These are phyloP conservation scores for Strigops habroptila DNA, from an alignment of 2,113 vertebrate species.

Conservation along the genomic window DNA sequence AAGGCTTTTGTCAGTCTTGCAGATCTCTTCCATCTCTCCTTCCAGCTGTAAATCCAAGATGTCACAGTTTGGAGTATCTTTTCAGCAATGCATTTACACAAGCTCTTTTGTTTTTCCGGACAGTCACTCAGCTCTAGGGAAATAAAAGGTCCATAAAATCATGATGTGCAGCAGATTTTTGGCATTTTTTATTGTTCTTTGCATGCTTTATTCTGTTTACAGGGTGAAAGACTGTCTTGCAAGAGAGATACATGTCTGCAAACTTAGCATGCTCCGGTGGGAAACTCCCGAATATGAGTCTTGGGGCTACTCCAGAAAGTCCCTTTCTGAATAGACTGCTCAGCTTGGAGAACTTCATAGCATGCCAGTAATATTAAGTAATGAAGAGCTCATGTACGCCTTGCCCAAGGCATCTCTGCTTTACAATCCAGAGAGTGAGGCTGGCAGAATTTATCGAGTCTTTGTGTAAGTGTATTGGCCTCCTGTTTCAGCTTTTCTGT, in stretches of 20 bases:
- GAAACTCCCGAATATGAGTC: neutral
- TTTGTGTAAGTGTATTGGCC: neutral
- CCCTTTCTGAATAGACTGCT: neutral
- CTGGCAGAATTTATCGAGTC: neutral
- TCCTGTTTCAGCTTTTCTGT: neutral
- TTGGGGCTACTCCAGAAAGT: neutral
- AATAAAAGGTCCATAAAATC: neutral
- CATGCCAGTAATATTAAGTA: neutral
- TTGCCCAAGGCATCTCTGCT: neutral
- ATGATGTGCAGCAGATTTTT: neutral
- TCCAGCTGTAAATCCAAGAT: neutral
- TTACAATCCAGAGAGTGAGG: neutral
- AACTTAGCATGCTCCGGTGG: neutral
- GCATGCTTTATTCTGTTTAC: neutral
- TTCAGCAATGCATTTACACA: neutral
- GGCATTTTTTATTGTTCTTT: neutral
- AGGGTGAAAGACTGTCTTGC: neutral
- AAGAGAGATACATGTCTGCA: neutral
- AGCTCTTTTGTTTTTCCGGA: neutral
- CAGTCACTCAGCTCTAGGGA: neutral
- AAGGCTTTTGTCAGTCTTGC: neutral
- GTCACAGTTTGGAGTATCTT: neutral
- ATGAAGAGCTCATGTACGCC: neutral
- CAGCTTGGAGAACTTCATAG: neutral
- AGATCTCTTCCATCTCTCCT: neutral